Conservation (phyloP, 2,113 vertebrate genomes). For the Cynoglossus semilaevis region DNA sequence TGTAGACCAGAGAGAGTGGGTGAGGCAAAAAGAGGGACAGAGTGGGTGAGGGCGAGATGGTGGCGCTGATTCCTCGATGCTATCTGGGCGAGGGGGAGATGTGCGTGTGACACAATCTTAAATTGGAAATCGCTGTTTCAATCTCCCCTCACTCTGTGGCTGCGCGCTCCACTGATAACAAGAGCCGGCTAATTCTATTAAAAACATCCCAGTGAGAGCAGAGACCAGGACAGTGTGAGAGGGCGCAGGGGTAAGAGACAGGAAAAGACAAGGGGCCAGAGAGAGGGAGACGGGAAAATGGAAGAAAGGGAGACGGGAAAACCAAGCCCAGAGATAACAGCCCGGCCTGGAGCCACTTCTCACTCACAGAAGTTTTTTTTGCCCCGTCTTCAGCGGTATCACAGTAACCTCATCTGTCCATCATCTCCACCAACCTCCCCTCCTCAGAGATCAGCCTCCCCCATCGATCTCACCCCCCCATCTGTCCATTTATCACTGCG, state of each 20-base stretch:
- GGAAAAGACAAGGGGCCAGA: constrained; percentile 33
- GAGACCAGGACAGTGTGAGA: constrained; percentile 27
- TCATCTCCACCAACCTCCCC: constrained; percentile 52
- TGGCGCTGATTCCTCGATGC: constrained; percentile 71
- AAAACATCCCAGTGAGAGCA: constrained; percentile 71
- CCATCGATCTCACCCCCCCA: constrained; percentile 71
- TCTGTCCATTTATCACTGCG: constrained; percentile 72
- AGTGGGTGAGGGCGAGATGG: constrained; percentile 63
- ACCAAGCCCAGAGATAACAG: constrained; percentile 34
- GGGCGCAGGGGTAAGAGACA: not conserved
- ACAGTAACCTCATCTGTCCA: constrained; percentile 52
- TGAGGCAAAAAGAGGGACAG: constrained; percentile 38
- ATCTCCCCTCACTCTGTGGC: constrained; percentile 77
- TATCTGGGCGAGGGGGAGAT: constrained; percentile 74
- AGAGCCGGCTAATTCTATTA: constrained; percentile 79
- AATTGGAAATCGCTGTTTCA: constrained; percentile 84
- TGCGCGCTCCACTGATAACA: constrained; percentile 73
- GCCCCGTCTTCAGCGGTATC: constrained; percentile 39
- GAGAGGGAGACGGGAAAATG: constrained; percentile 2
- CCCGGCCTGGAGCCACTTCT: constrained; percentile 32
- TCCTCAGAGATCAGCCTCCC: constrained; percentile 51
- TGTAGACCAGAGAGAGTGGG: constrained; percentile 10
- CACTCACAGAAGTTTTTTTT: constrained; percentile 36
- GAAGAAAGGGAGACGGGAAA: constrained; percentile 17
- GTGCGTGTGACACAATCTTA: constrained; percentile 80